These are phyloP conservation scores for Bombus confusus DNA, from an alignment of 1,140 invertebrate species.

Conservation along the genomic window DNA sequence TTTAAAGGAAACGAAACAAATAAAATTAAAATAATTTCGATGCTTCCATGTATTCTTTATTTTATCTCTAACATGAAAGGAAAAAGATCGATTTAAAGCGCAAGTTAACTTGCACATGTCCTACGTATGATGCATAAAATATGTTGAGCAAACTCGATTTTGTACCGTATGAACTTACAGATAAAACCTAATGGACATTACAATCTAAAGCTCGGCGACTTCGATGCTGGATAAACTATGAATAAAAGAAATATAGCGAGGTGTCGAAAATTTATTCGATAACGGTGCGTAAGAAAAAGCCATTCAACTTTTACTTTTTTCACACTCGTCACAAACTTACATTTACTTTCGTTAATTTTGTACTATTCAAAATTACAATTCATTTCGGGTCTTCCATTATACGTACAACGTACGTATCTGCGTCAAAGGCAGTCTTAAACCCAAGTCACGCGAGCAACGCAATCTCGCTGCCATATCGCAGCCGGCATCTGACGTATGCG, in stretches of 20 bases:
- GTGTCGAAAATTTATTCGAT: neutral
- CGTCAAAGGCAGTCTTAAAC: too few species aligned
- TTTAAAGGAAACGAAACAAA: neutral
- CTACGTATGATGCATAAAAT: conserved; percentile 6
- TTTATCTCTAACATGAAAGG: neutral
- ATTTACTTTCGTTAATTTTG: conserved; percentile 7
- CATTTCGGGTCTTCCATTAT: neutral
- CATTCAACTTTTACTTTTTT: neutral
- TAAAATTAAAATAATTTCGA: neutral
- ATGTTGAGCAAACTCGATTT: conserved; percentile 41
- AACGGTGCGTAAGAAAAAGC: neutral
- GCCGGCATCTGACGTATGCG: too few species aligned
- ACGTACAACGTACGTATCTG: too few species aligned
- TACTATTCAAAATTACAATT: neutral
- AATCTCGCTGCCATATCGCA: too few species aligned
- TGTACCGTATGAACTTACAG: neutral
- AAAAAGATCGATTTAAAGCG: neutral
- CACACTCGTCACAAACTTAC: neutral
- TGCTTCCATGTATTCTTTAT: neutral
- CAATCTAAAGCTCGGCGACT: conserved; percentile 1
- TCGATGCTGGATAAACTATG: neutral
- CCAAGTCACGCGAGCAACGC: too few species aligned
- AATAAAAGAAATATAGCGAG: neutral
- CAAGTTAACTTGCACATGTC: neutral
- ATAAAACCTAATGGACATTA: neutral